These are phyloP conservation scores for Helleia helle DNA, from an alignment of 2,888 invertebrate species.

Conservation along the genomic window DNA sequence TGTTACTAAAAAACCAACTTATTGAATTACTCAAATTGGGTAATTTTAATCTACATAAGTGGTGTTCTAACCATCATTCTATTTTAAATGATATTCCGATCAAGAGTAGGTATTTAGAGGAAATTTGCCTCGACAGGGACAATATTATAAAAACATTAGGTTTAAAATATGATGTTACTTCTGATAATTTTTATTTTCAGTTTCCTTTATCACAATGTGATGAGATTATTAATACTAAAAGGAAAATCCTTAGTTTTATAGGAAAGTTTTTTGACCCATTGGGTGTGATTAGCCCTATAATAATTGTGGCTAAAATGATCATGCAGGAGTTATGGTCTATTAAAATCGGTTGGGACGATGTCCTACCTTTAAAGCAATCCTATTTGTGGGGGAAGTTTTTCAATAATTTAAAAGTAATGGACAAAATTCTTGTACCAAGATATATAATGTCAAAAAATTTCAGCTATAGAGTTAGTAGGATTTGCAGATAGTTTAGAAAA, in stretches of 20 bases:
- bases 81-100: slow-evolving; percentile 10
- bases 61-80: slow-evolving; percentile 12
- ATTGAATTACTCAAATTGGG: slow-evolving; percentile 9
- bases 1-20: slow-evolving; percentile 4
- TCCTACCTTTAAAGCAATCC: slow-evolving; percentile 11
- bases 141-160: slow-evolving; percentile 16
- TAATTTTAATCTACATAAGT: slow-evolving; percentile 14
- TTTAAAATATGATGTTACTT: slow-evolving; percentile 10
- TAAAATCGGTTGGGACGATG: slow-evolving; percentile 13
- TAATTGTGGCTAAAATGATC: slow-evolving; percentile 16
- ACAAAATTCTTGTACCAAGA: no score
- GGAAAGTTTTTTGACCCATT: slow-evolving; percentile 20
- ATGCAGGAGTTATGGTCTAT: slow-evolving; percentile 19
- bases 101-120: slow-evolving; percentile 11
- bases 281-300: slow-evolving; percentile 18
- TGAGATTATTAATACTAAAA: slow-evolving; percentile 13
- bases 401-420: slow-evolving; percentile 2
- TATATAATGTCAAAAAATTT: background rate
- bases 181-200: slow-evolving; percentile 9
- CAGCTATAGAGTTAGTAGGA: slow-evolving; percentile 13
- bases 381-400: slow-evolving; percentile 6
- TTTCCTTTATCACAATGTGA: slow-evolving; percentile 3
- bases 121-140: slow-evolving; percentile 11
- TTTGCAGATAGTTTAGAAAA: slow-evolving; percentile 17
- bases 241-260: slow-evolving; percentile 18